Base-by-base conservation (phyloP, 2,888 invertebrate species). In the Antheraea yamamai region DNA sequence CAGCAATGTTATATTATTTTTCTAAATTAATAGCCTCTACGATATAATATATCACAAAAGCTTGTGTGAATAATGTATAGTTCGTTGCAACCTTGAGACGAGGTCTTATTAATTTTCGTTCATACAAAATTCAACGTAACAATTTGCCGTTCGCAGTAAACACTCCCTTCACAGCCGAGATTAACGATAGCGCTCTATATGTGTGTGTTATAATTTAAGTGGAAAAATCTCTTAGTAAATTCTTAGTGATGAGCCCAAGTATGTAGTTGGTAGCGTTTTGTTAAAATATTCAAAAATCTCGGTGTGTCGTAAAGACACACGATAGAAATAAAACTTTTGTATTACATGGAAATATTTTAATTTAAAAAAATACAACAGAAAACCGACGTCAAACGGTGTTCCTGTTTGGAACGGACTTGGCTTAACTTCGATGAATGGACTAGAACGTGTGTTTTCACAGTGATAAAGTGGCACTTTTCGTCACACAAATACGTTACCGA, bases 161-260 rank as follows among this genome's bases (percentile, higher is more conserved):
- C 47, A 73, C 75, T 75, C 72, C 74, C 55, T 76, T 77, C 77
- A 78, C 76, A 26, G 75, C 35, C 78, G 78, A 82, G 78, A 77
- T 78, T 77, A 76, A 74, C 76, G 78, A 78, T 83, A 81, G 79
- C 78, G 77, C 73, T 61, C 73, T 75, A 75, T 80, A 78, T 80
- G 79, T 64, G 64, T 66, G 64, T 81, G 80, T 80, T 83, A 81
- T 82, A 83, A 84, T 83, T 61, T 72, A 72, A 75, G 72, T 75
- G 78, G 77, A 76, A 80, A 84, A 83, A 85, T 82, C 79, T 80
- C 79, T 83, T 79, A 81, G 79, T 78, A 72, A 76, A 78, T 78
- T 76, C 73, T 68, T n/a, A 10, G 14, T 70, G 47, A 47, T 72
- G 78, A 77, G 47, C 66, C 0, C 68, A 83, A 81, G 79, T 35